phyloP scores from a whole-genome alignment of 2,113 vertebrate genomes.

The Dipodomys stephensi region DNA sequence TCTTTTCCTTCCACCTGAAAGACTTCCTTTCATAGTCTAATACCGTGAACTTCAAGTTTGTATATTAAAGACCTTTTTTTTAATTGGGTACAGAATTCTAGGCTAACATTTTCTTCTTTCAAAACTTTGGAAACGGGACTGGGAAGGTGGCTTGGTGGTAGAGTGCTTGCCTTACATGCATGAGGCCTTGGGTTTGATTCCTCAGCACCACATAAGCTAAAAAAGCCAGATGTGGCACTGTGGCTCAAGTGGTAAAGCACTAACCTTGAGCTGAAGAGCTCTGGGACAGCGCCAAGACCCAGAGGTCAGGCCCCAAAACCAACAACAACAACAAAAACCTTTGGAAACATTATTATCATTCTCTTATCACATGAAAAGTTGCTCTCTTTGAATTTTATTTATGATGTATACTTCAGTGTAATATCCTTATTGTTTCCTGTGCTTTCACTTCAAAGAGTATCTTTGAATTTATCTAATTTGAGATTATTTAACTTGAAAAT shows the following conservation, averaged over 20 bases:
- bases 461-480: neutral
- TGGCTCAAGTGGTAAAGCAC: no score
- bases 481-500: neutral
- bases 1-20: neutral
- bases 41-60: no score
- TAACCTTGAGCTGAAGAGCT: no score
- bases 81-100: neutral
- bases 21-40: neutral
- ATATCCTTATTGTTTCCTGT: slow-evolving; percentile 15
- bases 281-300: no score
- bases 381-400: neutral
- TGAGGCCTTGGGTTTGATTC: no score
- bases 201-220: no score
- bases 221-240: no score
- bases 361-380: neutral
- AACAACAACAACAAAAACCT: neutral
- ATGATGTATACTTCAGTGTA: neutral
- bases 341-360: neutral
- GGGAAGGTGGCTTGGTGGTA: no score
- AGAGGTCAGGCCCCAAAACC: no score
- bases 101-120: neutral
- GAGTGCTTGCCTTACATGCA: no score
- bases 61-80: no score
- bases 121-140: neutral
- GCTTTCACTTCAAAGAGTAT: neutral